A percentile compares a stretch with the other conserved stretches of the same genome.
These are phyloP conservation scores for Alethe castanea DNA, from an alignment of 2,113 vertebrate genomes.

Conservation along the genomic window DNA sequence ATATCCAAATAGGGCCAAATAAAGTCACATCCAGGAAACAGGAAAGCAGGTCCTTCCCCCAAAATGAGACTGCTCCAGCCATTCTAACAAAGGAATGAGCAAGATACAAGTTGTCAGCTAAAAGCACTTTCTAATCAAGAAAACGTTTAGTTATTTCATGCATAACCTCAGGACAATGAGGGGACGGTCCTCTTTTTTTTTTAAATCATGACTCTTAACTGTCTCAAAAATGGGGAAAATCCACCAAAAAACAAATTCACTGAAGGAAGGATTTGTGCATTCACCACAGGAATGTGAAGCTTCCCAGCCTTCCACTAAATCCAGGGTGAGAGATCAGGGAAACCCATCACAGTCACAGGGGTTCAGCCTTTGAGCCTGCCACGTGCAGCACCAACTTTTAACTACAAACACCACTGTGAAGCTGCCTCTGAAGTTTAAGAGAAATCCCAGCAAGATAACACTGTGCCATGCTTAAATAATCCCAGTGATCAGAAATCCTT, in stretches of 20 bases:
- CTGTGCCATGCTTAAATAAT: neutral
- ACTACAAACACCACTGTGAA: neutral
- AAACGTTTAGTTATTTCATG: neutral
- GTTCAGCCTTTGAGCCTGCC: neutral
- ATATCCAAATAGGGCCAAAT: neutral
- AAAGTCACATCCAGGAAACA: neutral
- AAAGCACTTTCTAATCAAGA: neutral
- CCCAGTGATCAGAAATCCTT: neutral
- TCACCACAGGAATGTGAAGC: neutral
- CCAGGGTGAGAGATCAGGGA: neutral
- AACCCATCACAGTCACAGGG: fast-evolving
- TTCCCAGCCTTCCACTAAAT: neutral
- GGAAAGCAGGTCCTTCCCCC: neutral
- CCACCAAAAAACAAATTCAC: fast-evolving
- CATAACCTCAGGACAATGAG: neutral
- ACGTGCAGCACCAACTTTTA: neutral
- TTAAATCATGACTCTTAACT: no score
- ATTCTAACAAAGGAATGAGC: neutral
- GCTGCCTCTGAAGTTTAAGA: neutral
- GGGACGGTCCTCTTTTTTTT: neutral
- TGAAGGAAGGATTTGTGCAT: neutral
- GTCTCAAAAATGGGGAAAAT: neutral
- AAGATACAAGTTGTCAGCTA: no score
- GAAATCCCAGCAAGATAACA: neutral
- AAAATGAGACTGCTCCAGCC: neutral